Percentiles rank a stretch among this genome's conserved stretches.
Evolutionary conservation across 2,113 vertebrate genomes (phyloP).

Genomic region (Daboia siamensis): DNA sequence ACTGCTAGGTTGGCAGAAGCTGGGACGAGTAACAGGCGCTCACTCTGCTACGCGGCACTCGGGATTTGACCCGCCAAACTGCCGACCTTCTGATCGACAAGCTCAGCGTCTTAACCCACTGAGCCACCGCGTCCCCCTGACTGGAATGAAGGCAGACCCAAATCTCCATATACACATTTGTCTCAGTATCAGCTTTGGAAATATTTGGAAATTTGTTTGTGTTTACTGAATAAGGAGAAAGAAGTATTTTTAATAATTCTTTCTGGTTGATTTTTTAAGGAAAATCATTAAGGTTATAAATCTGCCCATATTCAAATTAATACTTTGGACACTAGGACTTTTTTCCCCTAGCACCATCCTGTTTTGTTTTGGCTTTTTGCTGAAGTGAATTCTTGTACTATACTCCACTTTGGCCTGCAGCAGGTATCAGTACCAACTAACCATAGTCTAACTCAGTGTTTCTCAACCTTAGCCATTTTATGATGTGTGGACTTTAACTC

Average conservation of each 20-base stretch:
- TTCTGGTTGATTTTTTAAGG: not conserved
- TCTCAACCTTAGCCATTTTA: not conserved
- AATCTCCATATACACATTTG: not conserved
- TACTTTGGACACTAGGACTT: not conserved
- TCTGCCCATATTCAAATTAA: not conserved
- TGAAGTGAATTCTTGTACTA: not conserved
- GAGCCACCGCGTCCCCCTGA: too few relatives aligned
- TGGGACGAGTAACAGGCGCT: too few relatives aligned
- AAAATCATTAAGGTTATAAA: not conserved
- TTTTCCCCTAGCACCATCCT: not conserved
- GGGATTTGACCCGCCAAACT: too few relatives aligned
- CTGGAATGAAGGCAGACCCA: not conserved
- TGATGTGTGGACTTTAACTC: not conserved
- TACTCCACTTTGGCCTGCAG: not conserved
- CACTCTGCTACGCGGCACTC: too few relatives aligned
- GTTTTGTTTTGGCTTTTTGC: not conserved
- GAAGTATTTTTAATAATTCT: not conserved
- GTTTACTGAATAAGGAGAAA: not conserved
- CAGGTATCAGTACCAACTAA: not conserved
- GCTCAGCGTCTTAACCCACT: too few relatives aligned
- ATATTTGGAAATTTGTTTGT: not conserved
- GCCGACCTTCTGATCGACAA: too few relatives aligned
- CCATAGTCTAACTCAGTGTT: not conserved
- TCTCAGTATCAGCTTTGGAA: not conserved
- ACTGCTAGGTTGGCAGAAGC: too few relatives aligned